Evolutionary conservation across 1,140 invertebrate species (phyloP), one percentile per base, ranked within the genome.

Genomic region (Coenobita brevimanus): DNA sequence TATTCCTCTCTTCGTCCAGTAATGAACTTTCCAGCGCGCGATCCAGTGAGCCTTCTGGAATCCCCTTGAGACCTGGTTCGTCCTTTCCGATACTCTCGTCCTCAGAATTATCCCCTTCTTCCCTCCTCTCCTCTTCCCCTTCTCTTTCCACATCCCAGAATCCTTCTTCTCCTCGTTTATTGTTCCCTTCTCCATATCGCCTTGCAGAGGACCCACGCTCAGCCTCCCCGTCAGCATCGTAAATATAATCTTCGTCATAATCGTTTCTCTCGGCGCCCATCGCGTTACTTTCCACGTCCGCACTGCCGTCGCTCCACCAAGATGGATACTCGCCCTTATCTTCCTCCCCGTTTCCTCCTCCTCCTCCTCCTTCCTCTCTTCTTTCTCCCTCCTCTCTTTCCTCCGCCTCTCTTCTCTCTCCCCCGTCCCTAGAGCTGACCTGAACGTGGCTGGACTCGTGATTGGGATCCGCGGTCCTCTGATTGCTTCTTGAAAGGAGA

Each of bases 401-500:
- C 8, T 71, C 67, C 4, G 43, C 75, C 27, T 24, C 38, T 50
- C 54, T 87, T 81, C 69, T 76, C 46, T 69, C 62, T n/a, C 17
- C 64, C 43, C 64, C 36, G 60, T 76, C 82, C 82, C 38, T 21
- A 54, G 82, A 78, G 82, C 82, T 85, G 82, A 85, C 82, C 71
- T 62, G 82, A 85, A 71, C 73, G 82, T 85, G 82, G 82, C 73
- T 46, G 30, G 82, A 85, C 82, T 85, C 73, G 30, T 85, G 82
- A 85, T 78, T 85, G 82, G 82, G 82, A 85, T 85, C 73, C 73
- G 36, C 82, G 54, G 64, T 71, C 82, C 73, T 43, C 60, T 85
- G 82, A 85, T 85, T 85, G 82, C 82, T 85, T 85, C 82, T 85
- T 85, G 82, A 85, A 85, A 85, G 82, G 82, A 85, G 60, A 85